A percentile compares a stretch with the other conserved stretches of the same genome.
Evolutionary conservation across 2,113 vertebrate species (phyloP).

Genomic region (Reinhardtius hippoglossoides): DNA sequence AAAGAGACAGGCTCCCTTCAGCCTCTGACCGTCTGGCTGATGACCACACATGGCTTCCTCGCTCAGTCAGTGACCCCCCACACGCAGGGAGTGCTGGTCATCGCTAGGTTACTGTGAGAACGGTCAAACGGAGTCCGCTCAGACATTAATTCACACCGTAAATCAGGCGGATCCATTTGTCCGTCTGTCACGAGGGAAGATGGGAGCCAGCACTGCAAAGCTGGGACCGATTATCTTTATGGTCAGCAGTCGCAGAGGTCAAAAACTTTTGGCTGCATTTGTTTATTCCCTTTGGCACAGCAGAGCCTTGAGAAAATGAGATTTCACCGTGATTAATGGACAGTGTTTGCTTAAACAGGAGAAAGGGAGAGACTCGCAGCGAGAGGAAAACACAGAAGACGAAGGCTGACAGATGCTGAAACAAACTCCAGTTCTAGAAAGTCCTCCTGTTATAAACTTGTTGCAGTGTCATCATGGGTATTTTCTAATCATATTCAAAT

Average conservation of each 20-base stretch:
- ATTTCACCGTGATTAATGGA: conserved; percentile 55
- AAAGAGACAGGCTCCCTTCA: conserved; percentile 48
- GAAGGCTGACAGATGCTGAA: neutral
- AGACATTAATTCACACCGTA: conserved; percentile 52
- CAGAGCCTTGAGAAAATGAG: conserved; percentile 62
- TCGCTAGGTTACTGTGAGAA: conserved; percentile 70
- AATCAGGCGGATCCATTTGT: conserved; percentile 56
- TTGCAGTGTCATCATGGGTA: neutral
- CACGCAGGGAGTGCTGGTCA: conserved; percentile 54
- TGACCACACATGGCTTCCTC: conserved; percentile 64
- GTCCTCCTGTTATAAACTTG: conserved; percentile 1
- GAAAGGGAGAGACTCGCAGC: conserved; percentile 32
- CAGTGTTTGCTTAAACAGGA: conserved; percentile 42
- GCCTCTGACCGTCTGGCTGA: conserved; percentile 51
- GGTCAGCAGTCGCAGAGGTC: conserved; percentile 58
- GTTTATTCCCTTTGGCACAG: conserved; percentile 66
- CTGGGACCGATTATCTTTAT: conserved; percentile 53
- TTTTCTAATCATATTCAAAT: conserved; percentile 33
- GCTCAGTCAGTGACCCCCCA: conserved; percentile 61
- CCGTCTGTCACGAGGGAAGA: conserved; percentile 64
- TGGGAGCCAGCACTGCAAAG: conserved; percentile 58
- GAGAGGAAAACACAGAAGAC: conserved; percentile 18
- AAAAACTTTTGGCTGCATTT: conserved; percentile 59
- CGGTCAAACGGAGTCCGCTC: conserved; percentile 49
- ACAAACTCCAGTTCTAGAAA: conserved; percentile 10